Base-by-base conservation (phyloP, 2,888 invertebrate species). In the Ormyrus nitidulus region DNA sequence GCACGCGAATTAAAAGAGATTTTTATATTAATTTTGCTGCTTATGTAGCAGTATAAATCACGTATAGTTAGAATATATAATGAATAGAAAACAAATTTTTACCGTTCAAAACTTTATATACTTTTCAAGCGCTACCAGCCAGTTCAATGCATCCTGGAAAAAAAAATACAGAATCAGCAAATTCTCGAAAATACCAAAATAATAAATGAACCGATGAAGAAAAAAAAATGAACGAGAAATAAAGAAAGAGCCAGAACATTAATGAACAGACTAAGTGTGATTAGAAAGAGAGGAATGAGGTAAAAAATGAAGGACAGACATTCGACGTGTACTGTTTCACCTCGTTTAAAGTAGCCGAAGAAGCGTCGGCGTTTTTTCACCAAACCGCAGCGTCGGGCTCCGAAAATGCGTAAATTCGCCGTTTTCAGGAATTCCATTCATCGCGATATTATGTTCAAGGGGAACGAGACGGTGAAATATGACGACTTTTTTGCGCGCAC, bases 401-500 rank as follows among this genome's bases (percentile, higher is more conserved):
- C 7, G 62, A 62, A 73, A 68, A 73, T 64, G 48, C 59, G 46
- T 59, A 46, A 8, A 56, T 19, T 68, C 49, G 56, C 48, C 73
- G 54, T 78, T 77, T 78, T 73, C 34, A 56, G 56, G 73, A 78
- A 73, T 78, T 78, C 11, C 73, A 73, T 78, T 78, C 73, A 78
- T 3, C 11, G 68, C 49, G 54, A 70, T 76, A 70, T 77, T 77
- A 51, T 70, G 49, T 70, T 64, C 62, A 13, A 75, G 66, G 44
- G 44, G 62, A 53, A 62, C 34, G 44, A 53, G 56, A 13, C 61
- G 34, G 46, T 78, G 78, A 66, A 78, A 78, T 78, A 73, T 56
- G 78, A 78, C 68, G 61, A 65, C 71, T 64, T 72, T 64, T 19
- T 48, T 73, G 61, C 56, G 44, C 3, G 65, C 49, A 13, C 48